phyloP scores from a whole-genome alignment of 2,797 vertebrate genomes.

The Glossophaga mutica region DNA sequence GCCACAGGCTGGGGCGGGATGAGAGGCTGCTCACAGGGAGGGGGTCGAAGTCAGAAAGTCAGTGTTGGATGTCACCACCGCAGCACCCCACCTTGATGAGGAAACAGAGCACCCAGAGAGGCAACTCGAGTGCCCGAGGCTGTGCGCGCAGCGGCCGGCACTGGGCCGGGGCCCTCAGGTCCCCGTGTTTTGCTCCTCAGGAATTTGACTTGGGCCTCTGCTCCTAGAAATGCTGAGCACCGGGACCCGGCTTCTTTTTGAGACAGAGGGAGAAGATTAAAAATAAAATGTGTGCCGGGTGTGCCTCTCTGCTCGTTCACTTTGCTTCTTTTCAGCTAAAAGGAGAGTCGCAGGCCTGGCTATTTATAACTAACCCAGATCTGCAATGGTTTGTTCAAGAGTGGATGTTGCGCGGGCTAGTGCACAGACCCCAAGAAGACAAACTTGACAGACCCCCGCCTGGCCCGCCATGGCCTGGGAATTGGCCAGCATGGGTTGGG shows the following conservation, averaged over 20 bases:
- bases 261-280: conserved; percentile 63
- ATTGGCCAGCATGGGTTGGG: neutral
- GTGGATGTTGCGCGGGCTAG: conserved; percentile 1
- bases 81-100: neutral
- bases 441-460: conserved; percentile 27
- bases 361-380: conserved; percentile 85
- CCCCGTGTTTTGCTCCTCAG: neutral
- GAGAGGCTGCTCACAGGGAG: rapidly evolving
- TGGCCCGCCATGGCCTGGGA: neutral
- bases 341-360: conserved; percentile 72
- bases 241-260: neutral
- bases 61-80: neutral
- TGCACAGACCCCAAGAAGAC: conserved; percentile 71
- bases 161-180: neutral
- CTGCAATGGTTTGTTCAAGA: conserved; percentile 68
- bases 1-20: neutral
- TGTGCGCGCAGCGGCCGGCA: neutral
- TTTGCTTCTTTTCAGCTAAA: conserved; percentile 73
- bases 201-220: neutral
- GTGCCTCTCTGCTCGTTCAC: conserved; percentile 72
- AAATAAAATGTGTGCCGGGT: conserved; percentile 74
- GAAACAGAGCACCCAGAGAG: neutral
- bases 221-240: neutral
- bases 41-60: neutral
- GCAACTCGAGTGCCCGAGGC: neutral